These are phyloP conservation scores for Pseudorhiza aurosa DNA, from an alignment of 30 jellyfish, hydroid and myxozoan genomes.

Conservation along the genomic window DNA sequence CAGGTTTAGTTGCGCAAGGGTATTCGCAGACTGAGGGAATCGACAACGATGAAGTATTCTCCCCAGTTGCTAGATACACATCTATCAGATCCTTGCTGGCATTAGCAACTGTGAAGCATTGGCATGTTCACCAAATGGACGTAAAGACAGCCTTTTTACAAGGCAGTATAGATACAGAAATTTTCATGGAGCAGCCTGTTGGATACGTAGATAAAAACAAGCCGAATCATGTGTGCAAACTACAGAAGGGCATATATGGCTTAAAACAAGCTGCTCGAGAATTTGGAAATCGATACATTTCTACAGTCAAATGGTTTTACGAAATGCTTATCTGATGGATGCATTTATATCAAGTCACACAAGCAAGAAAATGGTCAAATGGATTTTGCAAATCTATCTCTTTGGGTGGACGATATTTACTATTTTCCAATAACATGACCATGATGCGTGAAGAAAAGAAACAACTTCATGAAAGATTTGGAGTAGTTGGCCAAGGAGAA, in stretches of 20 bases:
- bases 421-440: slow-evolving; percentile 15
- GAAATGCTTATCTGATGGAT: slow-evolving; percentile 15
- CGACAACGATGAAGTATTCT: slow-evolving; percentile 29
- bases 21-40: slow-evolving; percentile 40
- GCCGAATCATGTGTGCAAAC: slow-evolving; percentile 27
- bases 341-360: slow-evolving; percentile 19
- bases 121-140: slow-evolving; percentile 41
- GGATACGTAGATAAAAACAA: slow-evolving; percentile 23
- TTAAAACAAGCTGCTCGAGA: slow-evolving; percentile 32
- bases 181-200: slow-evolving; percentile 37
- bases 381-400: slow-evolving; percentile 8
- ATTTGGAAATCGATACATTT: slow-evolving; percentile 13
- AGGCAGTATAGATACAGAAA: slow-evolving; percentile 23
- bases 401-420: slow-evolving; percentile 31
- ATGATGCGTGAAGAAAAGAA: slow-evolving; percentile 23
- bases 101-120: slow-evolving; percentile 18
- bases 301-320: slow-evolving; percentile 1
- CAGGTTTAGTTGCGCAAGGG: slow-evolving; percentile 54
- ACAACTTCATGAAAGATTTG: slow-evolving; percentile 25
- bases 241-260: slow-evolving; percentile 37
- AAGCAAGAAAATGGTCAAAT: neutral
- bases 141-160: slow-evolving; percentile 42
- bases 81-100: slow-evolving; percentile 41
- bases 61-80: slow-evolving; percentile 42
- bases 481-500: slow-evolving; percentile 26